Evolutionary conservation across 2,888 invertebrate genomes (phyloP).

Genomic region (Bembecia ichneumoniformis): DNA sequence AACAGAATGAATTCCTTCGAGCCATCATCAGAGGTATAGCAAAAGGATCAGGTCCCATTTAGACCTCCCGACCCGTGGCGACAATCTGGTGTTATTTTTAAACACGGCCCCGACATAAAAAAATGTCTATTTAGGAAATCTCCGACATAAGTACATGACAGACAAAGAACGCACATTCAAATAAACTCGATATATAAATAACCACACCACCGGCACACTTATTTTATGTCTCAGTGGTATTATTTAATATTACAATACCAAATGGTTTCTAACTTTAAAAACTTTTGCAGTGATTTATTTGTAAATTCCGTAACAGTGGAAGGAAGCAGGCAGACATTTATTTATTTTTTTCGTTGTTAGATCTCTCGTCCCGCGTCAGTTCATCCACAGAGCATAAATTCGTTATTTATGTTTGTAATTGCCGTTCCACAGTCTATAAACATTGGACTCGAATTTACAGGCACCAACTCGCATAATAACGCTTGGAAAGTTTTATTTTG

Average conservation of each 20-base stretch:
- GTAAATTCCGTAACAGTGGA: slow-evolving; percentile 23
- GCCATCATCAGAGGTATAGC: slow-evolving; percentile 38
- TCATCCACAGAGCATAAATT: no score
- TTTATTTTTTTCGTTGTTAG: no score
- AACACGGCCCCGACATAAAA: slow-evolving; percentile 64
- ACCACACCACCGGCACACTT: neutral
- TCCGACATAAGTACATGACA: slow-evolving; percentile 53
- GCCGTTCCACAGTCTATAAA: no score
- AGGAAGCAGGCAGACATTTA: neutral
- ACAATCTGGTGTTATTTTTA: slow-evolving; percentile 65
- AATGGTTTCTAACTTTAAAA: neutral
- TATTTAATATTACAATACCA: neutral
- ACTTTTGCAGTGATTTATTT: slow-evolving; percentile 27
- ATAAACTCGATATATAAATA: neutral
- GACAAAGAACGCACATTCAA: slow-evolving; percentile 55
- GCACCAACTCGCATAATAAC: no score
- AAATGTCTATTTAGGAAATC: slow-evolving; percentile 64
- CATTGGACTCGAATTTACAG: no score
- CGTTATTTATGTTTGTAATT: no score
- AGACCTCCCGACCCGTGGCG: slow-evolving; percentile 35
- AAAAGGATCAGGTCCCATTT: slow-evolving; percentile 29
- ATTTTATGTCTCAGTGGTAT: neutral
- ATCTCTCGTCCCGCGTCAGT: no score
- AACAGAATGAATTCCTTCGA: slow-evolving; percentile 24
- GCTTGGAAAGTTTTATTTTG: no score